phyloP scores from a whole-genome alignment of 2,797 vertebrate species.

The Falco berigora region DNA sequence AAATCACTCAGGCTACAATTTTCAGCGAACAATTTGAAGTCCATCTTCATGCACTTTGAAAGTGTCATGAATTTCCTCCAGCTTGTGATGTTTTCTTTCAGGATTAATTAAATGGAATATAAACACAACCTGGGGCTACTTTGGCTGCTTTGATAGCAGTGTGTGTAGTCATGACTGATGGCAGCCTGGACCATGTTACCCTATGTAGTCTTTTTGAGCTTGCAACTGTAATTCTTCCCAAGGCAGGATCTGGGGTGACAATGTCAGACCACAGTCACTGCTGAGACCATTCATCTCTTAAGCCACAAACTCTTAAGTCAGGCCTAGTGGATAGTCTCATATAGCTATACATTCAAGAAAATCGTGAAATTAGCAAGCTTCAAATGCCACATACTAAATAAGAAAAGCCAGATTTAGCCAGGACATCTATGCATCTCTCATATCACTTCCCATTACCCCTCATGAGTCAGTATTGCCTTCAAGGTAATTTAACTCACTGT shows the following conservation, averaged over 20 bases:
- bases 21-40: neutral
- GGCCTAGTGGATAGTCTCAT: neutral
- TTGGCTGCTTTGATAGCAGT: neutral
- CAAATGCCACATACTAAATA: neutral
- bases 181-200: neutral
- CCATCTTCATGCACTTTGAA: neutral
- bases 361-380: neutral
- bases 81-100: neutral
- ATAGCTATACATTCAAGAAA: neutral
- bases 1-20: neutral
- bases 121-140: neutral
- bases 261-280: neutral
- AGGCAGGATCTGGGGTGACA: neutral
- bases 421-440: neutral
- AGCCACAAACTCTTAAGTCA: neutral
- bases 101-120: neutral
- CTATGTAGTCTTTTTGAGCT: neutral
- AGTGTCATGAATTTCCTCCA: neutral
- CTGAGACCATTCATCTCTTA: neutral
- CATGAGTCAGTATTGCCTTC: neutral
- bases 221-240: neutral
- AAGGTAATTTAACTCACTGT: conserved; percentile 45
- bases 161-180: neutral
- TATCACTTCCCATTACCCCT: neutral
- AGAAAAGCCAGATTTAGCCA: neutral